Evolutionary conservation across 2,888 invertebrate genomes (phyloP), one percentile per base, ranked within the genome.

Genomic region (Hymenopus coronatus): DNA sequence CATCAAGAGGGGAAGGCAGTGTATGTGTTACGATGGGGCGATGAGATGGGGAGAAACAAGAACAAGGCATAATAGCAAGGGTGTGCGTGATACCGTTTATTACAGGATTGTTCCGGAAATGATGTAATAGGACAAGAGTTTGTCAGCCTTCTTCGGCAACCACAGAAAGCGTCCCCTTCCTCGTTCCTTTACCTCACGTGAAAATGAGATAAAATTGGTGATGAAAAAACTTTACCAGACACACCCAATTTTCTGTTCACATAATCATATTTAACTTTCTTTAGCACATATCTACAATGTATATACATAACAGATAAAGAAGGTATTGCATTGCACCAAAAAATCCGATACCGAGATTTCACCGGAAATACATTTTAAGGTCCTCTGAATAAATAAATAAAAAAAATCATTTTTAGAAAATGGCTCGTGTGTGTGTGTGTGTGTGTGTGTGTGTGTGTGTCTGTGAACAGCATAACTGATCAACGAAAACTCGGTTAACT

Each of bases 91-190:
- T 70, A 70, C 54, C 54, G 54, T 70, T 70, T 70, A 70, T 70
- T 70, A 70, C 40, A 84, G 84, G 84, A 84, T 33, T 84, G 40
- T 27, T 84, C 84, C 40, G n/a, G n/a, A 84, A 84, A 27, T 85
- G 85, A 85, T 46, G 85, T 85, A 85, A 85, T 85, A 85, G 54
- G 8, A 46, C 27, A 84, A 85, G 85, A 85, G 54, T 85, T 85
- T 85, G 85, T 85, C 85, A 85, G 33, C 27, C 54, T 40, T 28
- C 46, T 40, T 54, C 15, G 14, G 46, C 85, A 85, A 85, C 54
- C n/a, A 85, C 40, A 85, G 85, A 54, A 85, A n/a, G 15, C 15
- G 14, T 83, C 84, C 84, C 40, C 12, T 40, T 33, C n/a, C 33
- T 85, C 54, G 46, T 85, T n/a, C 25, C 33, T 40, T 84, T 84